phyloP scores from a whole-genome alignment of 2,797 vertebrate genomes.

The Pangasius macronema region DNA sequence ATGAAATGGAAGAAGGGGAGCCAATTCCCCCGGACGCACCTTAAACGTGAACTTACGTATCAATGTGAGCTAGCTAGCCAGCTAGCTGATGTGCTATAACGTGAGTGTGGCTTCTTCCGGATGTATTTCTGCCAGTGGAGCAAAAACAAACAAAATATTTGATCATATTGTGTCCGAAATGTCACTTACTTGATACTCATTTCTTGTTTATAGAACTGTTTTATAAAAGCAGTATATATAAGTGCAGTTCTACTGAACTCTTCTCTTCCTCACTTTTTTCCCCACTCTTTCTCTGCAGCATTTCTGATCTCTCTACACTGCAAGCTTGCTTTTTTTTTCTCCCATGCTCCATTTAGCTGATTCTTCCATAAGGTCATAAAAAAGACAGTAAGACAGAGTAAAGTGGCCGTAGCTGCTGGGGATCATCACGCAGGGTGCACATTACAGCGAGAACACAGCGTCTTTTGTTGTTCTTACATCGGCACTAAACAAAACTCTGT shows the following conservation, averaged over 20 bases:
- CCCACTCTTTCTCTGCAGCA: slow-evolving; percentile 21
- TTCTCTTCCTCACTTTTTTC: neutral
- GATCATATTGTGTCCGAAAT: neutral
- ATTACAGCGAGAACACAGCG: neutral
- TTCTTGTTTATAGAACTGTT: neutral
- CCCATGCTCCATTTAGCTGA: slow-evolving; percentile 29
- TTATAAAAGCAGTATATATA: neutral
- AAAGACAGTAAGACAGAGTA: slow-evolving; percentile 5
- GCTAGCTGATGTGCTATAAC: too few species aligned
- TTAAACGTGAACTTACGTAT: neutral
- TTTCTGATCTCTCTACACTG: slow-evolving; percentile 19
- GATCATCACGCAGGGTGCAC: neutral
- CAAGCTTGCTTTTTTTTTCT: slow-evolving; percentile 9
- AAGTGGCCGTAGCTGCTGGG: slow-evolving; percentile 20
- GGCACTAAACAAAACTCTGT: neutral
- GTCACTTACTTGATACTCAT: neutral
- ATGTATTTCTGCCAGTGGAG: neutral
- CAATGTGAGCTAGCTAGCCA: neutral
- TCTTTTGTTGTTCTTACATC: neutral
- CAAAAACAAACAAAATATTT: neutral
- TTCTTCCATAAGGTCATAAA: slow-evolving; percentile 26
- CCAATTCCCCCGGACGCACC: neutral
- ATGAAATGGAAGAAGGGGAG: neutral
- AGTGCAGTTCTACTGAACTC: neutral
- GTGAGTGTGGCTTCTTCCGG: neutral